These are phyloP conservation scores for Amazona guildingii DNA, from an alignment of 2,113 vertebrate species.

Conservation along the genomic window DNA sequence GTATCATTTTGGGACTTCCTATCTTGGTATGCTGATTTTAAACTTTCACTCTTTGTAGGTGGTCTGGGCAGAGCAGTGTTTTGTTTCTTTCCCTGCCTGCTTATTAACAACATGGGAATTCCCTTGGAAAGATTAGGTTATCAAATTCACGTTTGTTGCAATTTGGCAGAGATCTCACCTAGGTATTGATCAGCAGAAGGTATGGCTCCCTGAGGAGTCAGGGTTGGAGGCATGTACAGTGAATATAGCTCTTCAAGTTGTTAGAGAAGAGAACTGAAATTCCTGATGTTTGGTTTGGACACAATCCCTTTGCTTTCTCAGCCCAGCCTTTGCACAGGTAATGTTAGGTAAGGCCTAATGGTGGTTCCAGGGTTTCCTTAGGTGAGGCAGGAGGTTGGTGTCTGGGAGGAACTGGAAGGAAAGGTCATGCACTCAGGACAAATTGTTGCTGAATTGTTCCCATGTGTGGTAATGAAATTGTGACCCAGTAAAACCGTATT, in stretches of 20 bases:
- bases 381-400: not conserved
- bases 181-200: not conserved
- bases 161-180: not conserved
- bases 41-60: not conserved
- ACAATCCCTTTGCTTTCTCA: not conserved
- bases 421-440: rapidly evolving
- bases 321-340: rapidly evolving
- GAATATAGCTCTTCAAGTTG: not conserved
- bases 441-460: not conserved
- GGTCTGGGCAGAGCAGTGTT: not conserved
- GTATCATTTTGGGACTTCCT: not conserved
- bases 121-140: not conserved
- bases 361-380: not conserved
- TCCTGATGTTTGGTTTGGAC: not conserved
- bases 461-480: not conserved
- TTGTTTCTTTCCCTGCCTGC: not conserved
- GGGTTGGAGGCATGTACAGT: not conserved
- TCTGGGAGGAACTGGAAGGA: not conserved
- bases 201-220: not conserved
- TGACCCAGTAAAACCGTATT: not conserved
- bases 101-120: not conserved
- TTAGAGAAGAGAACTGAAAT: not conserved
- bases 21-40: not conserved
- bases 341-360: not conserved
- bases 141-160: not conserved